These are phyloP conservation scores for Aurelia aurita DNA, from an alignment of 30 jellyfish, hydroid and myxozoan genomes.

Conservation along the genomic window DNA sequence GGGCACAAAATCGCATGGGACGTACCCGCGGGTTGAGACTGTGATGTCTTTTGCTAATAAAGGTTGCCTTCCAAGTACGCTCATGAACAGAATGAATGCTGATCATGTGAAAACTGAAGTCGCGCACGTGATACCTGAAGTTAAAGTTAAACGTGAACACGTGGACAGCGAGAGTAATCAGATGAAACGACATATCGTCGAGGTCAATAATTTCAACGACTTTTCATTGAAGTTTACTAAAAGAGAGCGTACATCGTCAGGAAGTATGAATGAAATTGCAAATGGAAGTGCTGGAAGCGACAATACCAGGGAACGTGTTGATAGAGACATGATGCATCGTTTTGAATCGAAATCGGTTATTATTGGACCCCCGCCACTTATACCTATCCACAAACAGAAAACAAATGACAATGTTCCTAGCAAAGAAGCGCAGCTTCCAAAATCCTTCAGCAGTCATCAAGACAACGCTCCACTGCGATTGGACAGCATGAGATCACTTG, in stretches of 20 bases:
- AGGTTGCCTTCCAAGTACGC: constrained; percentile 54
- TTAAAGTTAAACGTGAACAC: neutral
- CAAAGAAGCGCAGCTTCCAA: neutral
- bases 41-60: constrained; percentile 49
- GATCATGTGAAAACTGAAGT: neutral
- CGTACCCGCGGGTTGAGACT: constrained; percentile 36
- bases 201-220: neutral
- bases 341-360: constrained; percentile 33
- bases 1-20: neutral
- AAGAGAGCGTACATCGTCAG: neutral
- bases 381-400: constrained; percentile 44
- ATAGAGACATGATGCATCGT: neutral
- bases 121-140: neutral
- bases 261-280: neutral
- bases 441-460: neutral
- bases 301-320: neutral
- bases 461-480: neutral
- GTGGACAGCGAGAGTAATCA: neutral
- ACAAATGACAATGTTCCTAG: neutral
- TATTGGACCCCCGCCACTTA: constrained; percentile 69
- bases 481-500: neutral
- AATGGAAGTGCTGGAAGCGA: neutral
- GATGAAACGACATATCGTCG: neutral
- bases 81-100: neutral
- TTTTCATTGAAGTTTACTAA: neutral